Evolutionary conservation across 2,797 vertebrate species (phyloP), one percentile per base, ranked within the genome.

Genomic region (Coranthus polyacanthus): DNA sequence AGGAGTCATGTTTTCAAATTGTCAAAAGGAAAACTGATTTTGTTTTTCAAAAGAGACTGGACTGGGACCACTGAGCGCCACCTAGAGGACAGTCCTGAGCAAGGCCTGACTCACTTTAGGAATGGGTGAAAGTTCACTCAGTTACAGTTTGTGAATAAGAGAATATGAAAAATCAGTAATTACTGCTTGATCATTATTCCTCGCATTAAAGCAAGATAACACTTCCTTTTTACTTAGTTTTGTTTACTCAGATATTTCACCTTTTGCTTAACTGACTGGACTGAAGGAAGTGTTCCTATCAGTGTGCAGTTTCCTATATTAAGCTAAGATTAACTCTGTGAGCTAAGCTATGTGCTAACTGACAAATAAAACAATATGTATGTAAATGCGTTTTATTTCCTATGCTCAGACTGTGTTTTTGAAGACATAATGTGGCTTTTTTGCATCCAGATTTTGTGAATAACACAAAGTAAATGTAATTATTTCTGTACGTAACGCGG

Each of bases 301-400:
- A 70, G 54, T 68, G 58, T 66, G 56, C 39, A 53, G 68, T 49
- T 57, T 37, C 56, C 42, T 72, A 36, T 41, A 47, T 24, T 32
- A 32, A 32, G 32, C 32, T 53, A 41, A 41, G 20, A 58, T 56
- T 26, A 67, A 70, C 66, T 32, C 29, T 32, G 29, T 9, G 29
- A 32, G 29, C 29, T 32, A 32, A 32, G 29, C 29, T 62, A 20
- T 61, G 45, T 12, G 24, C 43, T 75, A 59, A 60, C 55, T 73
- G 75, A 72, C 24, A 32, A 45, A 26, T 71, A 37, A 61, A 52
- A 55, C 37, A 0, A 32, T 32, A 6, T 32, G 24, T 66, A n/a
- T 63, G 52, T 60, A 43, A 44, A 38, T 52, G 34, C 29, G 36
- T 26, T 71, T 54, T 20, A 57, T 66, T 57, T 18, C 32, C n/a